Evolutionary conservation across 2,888 invertebrate genomes (phyloP), one percentile per base, ranked within the genome.

Genomic region (Cyclophora punctaria): DNA sequence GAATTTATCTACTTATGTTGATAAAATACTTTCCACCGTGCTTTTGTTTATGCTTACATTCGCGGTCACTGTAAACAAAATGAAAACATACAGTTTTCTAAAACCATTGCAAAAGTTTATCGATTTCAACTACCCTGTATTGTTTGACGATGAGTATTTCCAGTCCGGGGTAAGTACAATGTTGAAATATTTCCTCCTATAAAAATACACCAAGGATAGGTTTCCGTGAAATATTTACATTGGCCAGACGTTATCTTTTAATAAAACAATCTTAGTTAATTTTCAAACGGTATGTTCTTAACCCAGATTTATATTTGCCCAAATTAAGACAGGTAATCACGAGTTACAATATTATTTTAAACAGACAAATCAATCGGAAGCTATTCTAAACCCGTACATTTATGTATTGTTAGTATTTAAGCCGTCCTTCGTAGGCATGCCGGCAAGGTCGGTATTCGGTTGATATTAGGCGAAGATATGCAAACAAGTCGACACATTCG

Each of bases 121-220:
- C 37, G 58, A 69, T 50, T 75, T 76, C 41, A 72, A 73, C 53
- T 75, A 73, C 66, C 76, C 76, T 46, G 50, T 67, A 47, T 49
- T 65, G 50, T 57, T 61, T 46, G 62, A 73, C 47, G 67, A 74
- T 54, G 62, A 63, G 44, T 56, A 58, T 56, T 41, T 55, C 52
- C 48, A 51, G 58, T 7, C 55, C 59, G 77, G 47, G 56, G 80
- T 80, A 66, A 55, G 72, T 66, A 5, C 37, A 40, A 41, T 45
- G 44, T 55, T 43, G 7, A 42, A 42, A 44, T 34, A 44, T 44
- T 44, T 5, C 20, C 34, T 44, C 44, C 42, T 33, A 44, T 33
- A 34, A 44, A 44, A 44, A 44, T 44, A 6, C 33, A 6, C 33
- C 44, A 34, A 6, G 33, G 20, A 44, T 34, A 5, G 44, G 35